A percentile compares a stretch with the other conserved stretches of the same genome.
Conservation (phyloP, 2,113 vertebrate species). For the Catharus bicknelli region DNA sequence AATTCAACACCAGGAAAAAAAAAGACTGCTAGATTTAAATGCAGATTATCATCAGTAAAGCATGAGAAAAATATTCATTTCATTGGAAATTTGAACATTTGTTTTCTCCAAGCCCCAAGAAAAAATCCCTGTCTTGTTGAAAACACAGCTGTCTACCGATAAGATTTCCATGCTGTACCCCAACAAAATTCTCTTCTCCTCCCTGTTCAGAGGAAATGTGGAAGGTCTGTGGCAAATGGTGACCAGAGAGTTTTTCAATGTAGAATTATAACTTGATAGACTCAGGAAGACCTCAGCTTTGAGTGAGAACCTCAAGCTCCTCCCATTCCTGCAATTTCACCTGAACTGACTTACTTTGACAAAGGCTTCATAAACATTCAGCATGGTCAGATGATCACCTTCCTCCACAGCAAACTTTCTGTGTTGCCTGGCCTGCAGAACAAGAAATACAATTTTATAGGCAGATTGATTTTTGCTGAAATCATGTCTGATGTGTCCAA, state of each 20-base stretch:
- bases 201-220: not conserved
- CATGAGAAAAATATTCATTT: not conserved
- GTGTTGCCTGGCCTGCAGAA: slow-evolving; percentile 86
- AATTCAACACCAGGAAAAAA: not conserved
- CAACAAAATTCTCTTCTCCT: not conserved
- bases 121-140: not conserved
- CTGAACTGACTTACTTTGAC: slow-evolving; percentile 84
- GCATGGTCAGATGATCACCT: slow-evolving; percentile 97
- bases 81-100: not conserved
- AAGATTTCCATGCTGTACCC: not conserved
- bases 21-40: not conserved
- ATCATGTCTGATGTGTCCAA: not conserved
- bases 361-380: slow-evolving; percentile 97
- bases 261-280: not conserved
- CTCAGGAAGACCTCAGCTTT: not conserved
- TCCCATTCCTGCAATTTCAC: not conserved
- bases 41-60: not conserved
- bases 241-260: not conserved
- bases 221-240: not conserved
- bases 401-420: slow-evolving; percentile 97
- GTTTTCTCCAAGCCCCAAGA: not conserved
- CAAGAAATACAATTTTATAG: not conserved
- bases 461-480: not conserved
- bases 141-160: not conserved
- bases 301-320: not conserved